Evolutionary conservation across 2,797 vertebrate genomes (phyloP), one percentile per base, ranked within the genome.

Genomic region (Lagorchestes hirsutus): DNA sequence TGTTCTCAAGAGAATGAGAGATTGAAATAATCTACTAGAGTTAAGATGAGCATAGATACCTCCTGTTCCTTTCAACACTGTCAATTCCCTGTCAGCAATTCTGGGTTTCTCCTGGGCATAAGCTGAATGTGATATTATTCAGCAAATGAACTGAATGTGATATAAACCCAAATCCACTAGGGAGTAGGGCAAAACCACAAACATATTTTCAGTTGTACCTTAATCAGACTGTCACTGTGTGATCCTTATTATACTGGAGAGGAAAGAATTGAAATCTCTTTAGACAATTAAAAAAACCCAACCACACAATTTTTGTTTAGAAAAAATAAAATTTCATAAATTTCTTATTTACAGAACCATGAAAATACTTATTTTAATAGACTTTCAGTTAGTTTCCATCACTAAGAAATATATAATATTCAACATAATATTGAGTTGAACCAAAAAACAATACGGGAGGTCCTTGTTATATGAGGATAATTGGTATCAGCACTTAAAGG

Each of bases 281-380:
- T 92, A 91, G 82, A 92, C 96, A 95, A 96, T 52, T 82, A 46
- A 82, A 82, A 62, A 82, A 82, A 40, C n/a, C 40, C 74, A 46
- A 27, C 6, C n/a, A 82, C 8, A 46, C 46, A 93, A 90, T 14
- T 92, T 54, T 93, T 50, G n/a, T 95, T 14, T 54, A 95, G 56
- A 93, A 93, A 95, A 95, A 94, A 95, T 92, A 96, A 93, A 95
- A 94, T 28, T 54, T 96, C 16, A 95, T 90, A 93, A 95, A 94
- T 31, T 55, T 96, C 13, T 94, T 90, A 5, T 55, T 93, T 90
- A 27, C 52, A 18, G 90, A 27, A 93, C 34, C 92, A 62, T 9
- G 57, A 92, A 95, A 95, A 95, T 52, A 82, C 22, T 46, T 24
- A 82, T 82, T 82, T 82, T 82, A 82, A 82, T 24, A 92, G 90